phyloP scores from a whole-genome alignment of 2,113 vertebrate species.

The Gila orcuttii region DNA sequence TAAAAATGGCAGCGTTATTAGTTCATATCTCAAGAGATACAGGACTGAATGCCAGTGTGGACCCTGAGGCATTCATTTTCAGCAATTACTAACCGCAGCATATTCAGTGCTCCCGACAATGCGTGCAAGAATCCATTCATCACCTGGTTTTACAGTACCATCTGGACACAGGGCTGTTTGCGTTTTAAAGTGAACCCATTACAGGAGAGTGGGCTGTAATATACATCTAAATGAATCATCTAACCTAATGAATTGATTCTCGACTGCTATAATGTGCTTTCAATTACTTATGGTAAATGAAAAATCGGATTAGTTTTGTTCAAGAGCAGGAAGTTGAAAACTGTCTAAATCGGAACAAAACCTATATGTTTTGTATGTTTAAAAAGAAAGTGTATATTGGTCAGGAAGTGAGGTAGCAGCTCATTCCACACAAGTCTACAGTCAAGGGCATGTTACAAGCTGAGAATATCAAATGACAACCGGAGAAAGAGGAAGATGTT shows the following conservation, averaged over 20 bases:
- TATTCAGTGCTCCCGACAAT: conserved; percentile 33
- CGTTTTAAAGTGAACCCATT: conserved; percentile 19
- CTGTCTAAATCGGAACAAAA: neutral
- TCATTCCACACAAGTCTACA: conserved; percentile 35
- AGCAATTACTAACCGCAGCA: conserved; percentile 45
- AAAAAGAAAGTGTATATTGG: neutral
- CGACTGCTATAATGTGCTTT: neutral
- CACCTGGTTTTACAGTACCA: conserved; percentile 32
- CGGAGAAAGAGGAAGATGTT: conserved; percentile 60
- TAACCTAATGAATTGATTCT: conserved; percentile 2
- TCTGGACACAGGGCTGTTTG: conserved; percentile 31
- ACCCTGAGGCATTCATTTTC: conserved; percentile 26
- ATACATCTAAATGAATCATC: conserved; percentile 29
- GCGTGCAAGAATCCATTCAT: conserved; percentile 41
- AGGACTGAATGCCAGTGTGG: neutral
- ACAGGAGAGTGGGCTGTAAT: neutral
- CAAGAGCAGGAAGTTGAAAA: neutral
- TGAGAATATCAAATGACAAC: conserved; percentile 18
- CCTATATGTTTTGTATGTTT: no score
- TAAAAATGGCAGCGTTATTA: conserved; percentile 8
- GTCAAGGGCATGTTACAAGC: conserved; percentile 26
- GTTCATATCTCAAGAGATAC: neutral
- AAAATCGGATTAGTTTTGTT: neutral
- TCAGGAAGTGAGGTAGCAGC: conserved; percentile 8
- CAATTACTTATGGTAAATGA: neutral